These are phyloP conservation scores for Thera obeliscata DNA, from an alignment of 2,888 invertebrate genomes.

Conservation along the genomic window DNA sequence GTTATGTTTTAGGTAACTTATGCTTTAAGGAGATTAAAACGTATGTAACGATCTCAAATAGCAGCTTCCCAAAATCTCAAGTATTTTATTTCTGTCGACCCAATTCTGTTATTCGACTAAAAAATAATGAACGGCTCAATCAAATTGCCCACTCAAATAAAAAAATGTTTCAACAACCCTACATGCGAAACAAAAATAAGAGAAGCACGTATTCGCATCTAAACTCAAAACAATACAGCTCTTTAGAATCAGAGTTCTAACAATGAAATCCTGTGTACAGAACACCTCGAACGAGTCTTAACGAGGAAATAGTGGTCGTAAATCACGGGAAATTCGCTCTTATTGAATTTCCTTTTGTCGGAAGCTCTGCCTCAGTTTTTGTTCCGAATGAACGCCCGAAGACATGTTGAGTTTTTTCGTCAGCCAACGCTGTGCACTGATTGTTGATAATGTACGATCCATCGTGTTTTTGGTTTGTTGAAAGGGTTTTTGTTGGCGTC, in stretches of 20 bases:
- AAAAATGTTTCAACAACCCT: not conserved
- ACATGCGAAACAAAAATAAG: not conserved
- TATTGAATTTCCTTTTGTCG: conserved; percentile 83
- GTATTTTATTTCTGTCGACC: no score
- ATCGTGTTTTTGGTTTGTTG: conserved; percentile 35
- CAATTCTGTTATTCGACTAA: no score
- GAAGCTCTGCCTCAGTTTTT: conserved; percentile 74
- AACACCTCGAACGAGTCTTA: conserved; percentile 76
- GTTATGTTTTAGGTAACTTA: no score
- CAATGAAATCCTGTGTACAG: conserved; percentile 66
- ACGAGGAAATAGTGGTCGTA: conserved; percentile 83
- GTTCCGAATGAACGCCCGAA: conserved; percentile 68
- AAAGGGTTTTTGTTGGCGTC: conserved; percentile 24
- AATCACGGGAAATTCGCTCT: conserved; percentile 82
- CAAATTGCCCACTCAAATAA: not conserved
- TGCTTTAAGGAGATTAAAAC: no score
- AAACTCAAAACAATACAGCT: conserved; percentile 25
- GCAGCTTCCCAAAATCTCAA: no score
- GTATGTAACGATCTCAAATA: no score
- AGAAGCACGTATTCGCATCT: conserved; percentile 21
- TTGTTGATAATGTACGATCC: conserved; percentile 44
- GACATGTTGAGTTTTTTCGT: conserved; percentile 63
- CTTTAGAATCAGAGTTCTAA: conserved; percentile 38
- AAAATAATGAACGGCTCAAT: not conserved
- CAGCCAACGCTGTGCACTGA: conserved; percentile 34